Evolutionary conservation across 2,113 vertebrate genomes (phyloP), one percentile per base, ranked within the genome.

Genomic region (Pituophis catenifer): DNA sequence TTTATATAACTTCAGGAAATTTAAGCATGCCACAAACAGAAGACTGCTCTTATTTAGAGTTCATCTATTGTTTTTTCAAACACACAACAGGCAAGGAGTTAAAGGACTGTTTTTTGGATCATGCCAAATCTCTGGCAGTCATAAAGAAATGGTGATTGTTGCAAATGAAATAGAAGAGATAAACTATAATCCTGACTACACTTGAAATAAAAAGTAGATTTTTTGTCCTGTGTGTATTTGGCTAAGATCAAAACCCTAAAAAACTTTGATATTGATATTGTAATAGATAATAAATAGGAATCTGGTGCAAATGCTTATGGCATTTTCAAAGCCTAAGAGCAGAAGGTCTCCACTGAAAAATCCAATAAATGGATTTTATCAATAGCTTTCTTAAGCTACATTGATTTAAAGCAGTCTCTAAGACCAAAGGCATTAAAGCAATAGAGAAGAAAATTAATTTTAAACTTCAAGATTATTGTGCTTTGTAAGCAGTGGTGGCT

Each of bases 11-110:
- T 88, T 93, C 89, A 89, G 91, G 93, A 95, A 86, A 91, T 93
- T 96, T 92, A 91, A 92, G 94, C 93, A 89, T 94, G 92, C 94
- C 89, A 2, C 85, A 87, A 94, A 92, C 95, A 93, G 92, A 93
- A 94, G 88, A 10, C 2, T 58, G 5, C 33, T 81, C 92, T 48
- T 88, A 0, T 95, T 95, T 96, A 92, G 93, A 23, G 55, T 93
- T 75, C 89, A 75, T 55, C 92, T 94, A 23, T 94, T 94, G 89
- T 87, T 12, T 26, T 95, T 94, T 91, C 86, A 38, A 90, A 33
- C 65, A 48, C 2, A 70, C 89, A 33, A 93, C 38, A 23, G 26
- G 62, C 44, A 94, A 92, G 90, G 33, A 92, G 19, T 87, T 85
- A 53, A 13, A 19, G 23, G 38, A 59, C 0, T 26, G 48, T 6